Base-by-base conservation (phyloP, 2,888 invertebrate species). In the Protophormia terraenovae region DNA sequence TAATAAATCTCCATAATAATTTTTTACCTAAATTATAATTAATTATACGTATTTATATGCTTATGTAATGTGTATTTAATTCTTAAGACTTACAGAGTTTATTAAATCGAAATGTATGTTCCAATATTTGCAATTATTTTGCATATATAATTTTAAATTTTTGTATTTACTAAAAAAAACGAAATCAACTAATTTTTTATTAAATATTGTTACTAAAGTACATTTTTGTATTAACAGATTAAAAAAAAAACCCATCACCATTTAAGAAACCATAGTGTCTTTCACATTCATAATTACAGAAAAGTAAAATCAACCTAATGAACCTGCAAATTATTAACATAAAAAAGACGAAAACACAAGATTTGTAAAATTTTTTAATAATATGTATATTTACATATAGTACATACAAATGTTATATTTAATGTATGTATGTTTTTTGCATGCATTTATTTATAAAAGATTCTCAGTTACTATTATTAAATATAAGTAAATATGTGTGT, bases 1-100 rank as follows among this genome's bases (percentile, higher is more conserved):
- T n/a, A 16, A 73, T 19, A 62, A 73, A 73, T 73, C 73, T 73
- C 73, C 62, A 62, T 62, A 12, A 24, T 14, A 47, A 41, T 62
- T 60, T 73, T 41, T n/a, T 32, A 47, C 24, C 50, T 27, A 53
- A n/a, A n/a, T 67, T 38, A 41, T n/a, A n/a, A 41, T 41, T 32
- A 8, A 32, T 50, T 27, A 24, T 45, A 27, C 16, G 14, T 22
- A 6, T 38, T 10, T 27, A 45, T 38, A 71, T 35, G 67, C 32
- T 19, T 50, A 32, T 47, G 19, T 19, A 67, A 27, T 16, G 19
- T 47, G 47, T 32, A 50, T 67, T 67, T 27, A 29, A 45, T 67
- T 67, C 3, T 67, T 29, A 45, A 8, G 10, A 41, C 41, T 41
- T n/a, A 10, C 6, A 32, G 19, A 47, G 12, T 32, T 60, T 60